Conservation (phyloP, 2,113 vertebrate species). For the Etia nguti region DNA sequence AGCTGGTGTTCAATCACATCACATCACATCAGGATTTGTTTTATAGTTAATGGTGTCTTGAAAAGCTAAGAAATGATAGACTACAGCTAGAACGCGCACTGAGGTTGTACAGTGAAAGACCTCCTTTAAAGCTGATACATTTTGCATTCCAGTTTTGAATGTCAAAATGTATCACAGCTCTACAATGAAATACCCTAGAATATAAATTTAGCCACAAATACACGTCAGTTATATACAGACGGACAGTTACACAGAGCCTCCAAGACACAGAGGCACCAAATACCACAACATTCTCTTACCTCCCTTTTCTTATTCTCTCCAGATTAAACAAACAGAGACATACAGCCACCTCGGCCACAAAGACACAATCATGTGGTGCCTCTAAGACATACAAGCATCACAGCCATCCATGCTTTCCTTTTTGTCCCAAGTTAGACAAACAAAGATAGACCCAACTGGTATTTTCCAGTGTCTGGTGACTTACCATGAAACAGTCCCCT, state of each 20-base stretch:
- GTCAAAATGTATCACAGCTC: not conserved
- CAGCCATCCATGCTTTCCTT: slow-evolving; percentile 26
- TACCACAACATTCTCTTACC: slow-evolving; percentile 7
- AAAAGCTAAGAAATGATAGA: not conserved
- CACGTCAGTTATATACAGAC: not conserved
- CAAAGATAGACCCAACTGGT: slow-evolving; percentile 35
- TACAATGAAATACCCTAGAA: not conserved
- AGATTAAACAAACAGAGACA: slow-evolving; percentile 55
- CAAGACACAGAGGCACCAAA: slow-evolving; percentile 40
- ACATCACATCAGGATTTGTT: not conserved
- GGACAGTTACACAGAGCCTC: slow-evolving; percentile 8
- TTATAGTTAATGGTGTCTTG: not conserved
- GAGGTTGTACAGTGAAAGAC: not conserved
- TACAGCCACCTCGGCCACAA: slow-evolving; percentile 18
- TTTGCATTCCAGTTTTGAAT: not conserved
- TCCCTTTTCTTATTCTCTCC: slow-evolving; percentile 18
- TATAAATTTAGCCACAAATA: slow-evolving; percentile 3
- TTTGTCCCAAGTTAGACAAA: slow-evolving; percentile 27
- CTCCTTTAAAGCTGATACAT: not conserved
- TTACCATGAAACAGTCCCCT: slow-evolving; percentile 13
- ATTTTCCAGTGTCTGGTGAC: slow-evolving; percentile 42
- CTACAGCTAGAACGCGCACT: too few relatives aligned
- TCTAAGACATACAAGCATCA: slow-evolving; percentile 14
- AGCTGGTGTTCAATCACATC: not conserved
- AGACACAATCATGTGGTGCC: slow-evolving; percentile 49